phyloP scores from a whole-genome alignment of 2,797 vertebrate species.

The Alauda arvensis region DNA sequence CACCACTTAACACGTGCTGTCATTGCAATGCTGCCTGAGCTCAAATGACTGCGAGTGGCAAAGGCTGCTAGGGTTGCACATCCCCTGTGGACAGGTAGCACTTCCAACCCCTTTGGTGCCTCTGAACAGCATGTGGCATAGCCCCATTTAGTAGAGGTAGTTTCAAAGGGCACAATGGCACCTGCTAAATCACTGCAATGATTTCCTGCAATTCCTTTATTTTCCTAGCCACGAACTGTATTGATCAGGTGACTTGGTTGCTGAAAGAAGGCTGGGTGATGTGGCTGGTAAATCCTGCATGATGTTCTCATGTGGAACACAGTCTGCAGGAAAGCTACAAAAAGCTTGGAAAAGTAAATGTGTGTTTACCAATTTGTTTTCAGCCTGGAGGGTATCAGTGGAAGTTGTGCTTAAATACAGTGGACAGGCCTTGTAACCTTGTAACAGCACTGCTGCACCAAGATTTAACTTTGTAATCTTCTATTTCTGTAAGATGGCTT shows the following conservation, averaged over 20 bases:
- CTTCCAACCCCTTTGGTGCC: not conserved
- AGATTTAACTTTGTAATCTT: not conserved
- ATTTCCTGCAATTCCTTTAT: not conserved
- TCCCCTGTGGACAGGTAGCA: not conserved
- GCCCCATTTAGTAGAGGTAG: accelerated
- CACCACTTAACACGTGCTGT: not conserved
- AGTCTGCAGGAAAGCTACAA: not conserved
- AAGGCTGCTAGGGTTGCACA: not conserved
- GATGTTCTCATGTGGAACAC: not conserved
- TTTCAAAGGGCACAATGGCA: not conserved
- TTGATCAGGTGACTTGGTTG: not conserved
- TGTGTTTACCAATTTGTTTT: not conserved
- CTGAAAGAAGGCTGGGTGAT: not conserved
- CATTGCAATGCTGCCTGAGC: not conserved
- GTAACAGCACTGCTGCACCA: not conserved
- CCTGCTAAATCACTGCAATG: not conserved
- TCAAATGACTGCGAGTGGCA: not conserved
- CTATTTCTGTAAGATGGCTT: not conserved
- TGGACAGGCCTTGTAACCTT: not conserved
- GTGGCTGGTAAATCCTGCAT: not conserved
- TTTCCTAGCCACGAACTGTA: not conserved
- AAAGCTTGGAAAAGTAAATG: not conserved
- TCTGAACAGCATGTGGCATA: not conserved
- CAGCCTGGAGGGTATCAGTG: not conserved
- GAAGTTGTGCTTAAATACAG: not conserved